phyloP scores from a whole-genome alignment of 1,140 invertebrate species.

The Drosophila punjabiensis region DNA sequence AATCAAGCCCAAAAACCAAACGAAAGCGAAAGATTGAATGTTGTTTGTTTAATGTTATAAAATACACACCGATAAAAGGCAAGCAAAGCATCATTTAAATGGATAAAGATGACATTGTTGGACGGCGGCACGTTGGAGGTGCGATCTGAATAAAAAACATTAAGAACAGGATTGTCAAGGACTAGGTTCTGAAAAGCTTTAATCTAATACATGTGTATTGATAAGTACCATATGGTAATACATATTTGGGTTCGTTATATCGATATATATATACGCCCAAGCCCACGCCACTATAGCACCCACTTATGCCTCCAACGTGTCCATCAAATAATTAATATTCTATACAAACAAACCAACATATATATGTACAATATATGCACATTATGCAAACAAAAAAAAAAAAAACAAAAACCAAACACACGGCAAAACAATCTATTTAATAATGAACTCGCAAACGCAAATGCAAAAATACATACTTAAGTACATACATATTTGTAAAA shows the following conservation, averaged over 20 bases:
- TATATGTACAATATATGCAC: constrained; percentile 13
- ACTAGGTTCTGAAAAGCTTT: constrained; percentile 64
- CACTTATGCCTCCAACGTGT: constrained; percentile 36
- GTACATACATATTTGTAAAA: constrained; percentile 19
- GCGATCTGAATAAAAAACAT: constrained; percentile 1
- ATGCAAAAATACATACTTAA: neutral
- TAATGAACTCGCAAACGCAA: constrained; percentile 32
- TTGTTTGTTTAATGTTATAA: constrained; percentile 69
- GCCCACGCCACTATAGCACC: neutral
- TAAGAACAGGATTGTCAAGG: constrained; percentile 19
- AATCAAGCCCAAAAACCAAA: constrained; percentile 27
- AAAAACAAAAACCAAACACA: constrained; percentile 7
- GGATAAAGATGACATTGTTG: constrained; percentile 30
- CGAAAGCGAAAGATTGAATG: constrained; percentile 62
- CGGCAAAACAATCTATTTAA: constrained; percentile 17
- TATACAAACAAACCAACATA: constrained; percentile 8
- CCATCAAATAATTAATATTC: constrained; percentile 32
- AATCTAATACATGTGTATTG: constrained; percentile 40
- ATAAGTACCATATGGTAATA: neutral
- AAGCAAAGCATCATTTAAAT: constrained; percentile 5
- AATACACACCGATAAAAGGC: constrained; percentile 37
- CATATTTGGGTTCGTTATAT: constrained; percentile 29
- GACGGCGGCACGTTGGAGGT: constrained; percentile 32
- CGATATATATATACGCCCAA: neutral
- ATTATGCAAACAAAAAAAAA: constrained; percentile 16